Base-by-base conservation (phyloP, 1,140 invertebrate species). In the Periplaneta americana region DNA sequence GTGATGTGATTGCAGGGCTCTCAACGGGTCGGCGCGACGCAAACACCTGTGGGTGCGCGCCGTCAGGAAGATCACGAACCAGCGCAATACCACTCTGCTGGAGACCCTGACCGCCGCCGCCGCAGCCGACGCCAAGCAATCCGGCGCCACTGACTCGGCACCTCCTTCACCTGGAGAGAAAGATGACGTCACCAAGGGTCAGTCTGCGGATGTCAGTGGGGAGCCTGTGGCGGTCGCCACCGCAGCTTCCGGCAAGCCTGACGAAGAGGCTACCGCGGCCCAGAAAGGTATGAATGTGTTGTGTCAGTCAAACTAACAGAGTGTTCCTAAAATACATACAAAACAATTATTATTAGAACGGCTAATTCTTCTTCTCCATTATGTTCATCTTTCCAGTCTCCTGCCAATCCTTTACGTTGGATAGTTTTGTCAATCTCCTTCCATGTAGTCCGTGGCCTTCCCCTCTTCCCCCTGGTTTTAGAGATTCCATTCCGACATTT, bases 11-110 rank as follows among this genome's bases (percentile, higher is more conserved):
- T 78, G 75, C 39, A 78, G 74, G 37, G 36, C 35, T 18, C 75
- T 78, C n/a, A 37, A 39, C 36, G 81, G 76, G 13, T 11, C 66
- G n/a, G 75, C 88, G 17, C 88, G 88, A 79, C 86, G 87, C 83
- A 89, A 89, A 83, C 88, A 89, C 81, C 84, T 89, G 86, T 89
- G 89, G 89, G 88, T 89, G 83, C 89, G 89, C 79, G 89, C 89
- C 9, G 89, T 89, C 83, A 88, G 89, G 82, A 89, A 89, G 75
- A 82, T 89, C 36, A 89, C 89, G 83, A 86, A 88, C 81, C 85
- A 89, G n/a, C 88, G 88, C 31, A 84, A 87, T 34, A 88, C 89
- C 80, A 86, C 88, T 82, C 84, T 89, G n/a, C 87, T 88, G 34
- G 88, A 88, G 48, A 89, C 88, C 88, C 86, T 87, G 39, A 87